Evolutionary conservation across 92 coral and sea anemone species (phyloP), one percentile per base, ranked within the genome.

Genomic region (Phenganax marumi): DNA sequence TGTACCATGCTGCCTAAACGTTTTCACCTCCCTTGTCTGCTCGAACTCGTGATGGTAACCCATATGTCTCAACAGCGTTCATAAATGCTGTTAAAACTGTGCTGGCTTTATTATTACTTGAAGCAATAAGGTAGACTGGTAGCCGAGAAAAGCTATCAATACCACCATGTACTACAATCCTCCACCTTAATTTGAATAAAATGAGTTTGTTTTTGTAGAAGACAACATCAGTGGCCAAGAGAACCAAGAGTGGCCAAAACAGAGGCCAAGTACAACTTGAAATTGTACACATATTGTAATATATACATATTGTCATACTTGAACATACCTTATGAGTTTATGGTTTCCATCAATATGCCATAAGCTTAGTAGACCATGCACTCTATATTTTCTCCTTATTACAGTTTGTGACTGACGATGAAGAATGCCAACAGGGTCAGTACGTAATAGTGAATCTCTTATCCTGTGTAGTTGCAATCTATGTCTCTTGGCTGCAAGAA

Each of bases 261-360:
- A 33, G 43, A 33, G 43, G 17, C 43, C 43, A 33, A 33, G 43
- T 5, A 33, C 43, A 33, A 33, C 43, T 33, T 33, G 2, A 33
- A 33, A 33, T 33, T 33, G 43, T 1, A 33, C 43, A 33, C 43
- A 33, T 33, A 33, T 33, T 5, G 43, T 33, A 33, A 33, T 33
- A 33, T 33, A 33, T 33, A 33, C 43, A 33, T 33, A 33, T 33
- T 33, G 43, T 33, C 43, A 33, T 33, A 33, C 80, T 53, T 55
- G 33, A 3, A 21, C 58, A 62, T 73, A 87, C 90, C 91, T 88
- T 71, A 88, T 88, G 49, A 88, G 79, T 63, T 84, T 88, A 62
- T 84, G 91, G 61, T 82, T 46, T 12, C 87, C 87, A 77, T 87
- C 90, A 82, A 87, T 77, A 84, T 88, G 91, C 89, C 91, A 89